phyloP scores from a whole-genome alignment of 2,797 vertebrate genomes.

The Poeciliopsis infans region DNA sequence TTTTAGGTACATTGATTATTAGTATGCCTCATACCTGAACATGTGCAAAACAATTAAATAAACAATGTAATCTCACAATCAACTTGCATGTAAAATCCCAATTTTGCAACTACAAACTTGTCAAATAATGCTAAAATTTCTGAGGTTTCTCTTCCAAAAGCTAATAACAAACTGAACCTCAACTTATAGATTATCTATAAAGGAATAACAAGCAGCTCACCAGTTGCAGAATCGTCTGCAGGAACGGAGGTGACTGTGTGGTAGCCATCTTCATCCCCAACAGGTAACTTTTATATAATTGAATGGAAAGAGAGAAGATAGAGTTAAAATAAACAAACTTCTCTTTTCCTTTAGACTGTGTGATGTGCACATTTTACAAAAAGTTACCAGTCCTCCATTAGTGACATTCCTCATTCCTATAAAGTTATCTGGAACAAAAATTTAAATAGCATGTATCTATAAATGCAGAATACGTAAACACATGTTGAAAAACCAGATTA shows the following conservation, averaged over 20 bases:
- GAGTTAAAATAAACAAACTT: background rate
- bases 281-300: conserved; percentile 6
- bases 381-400: background rate
- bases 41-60: background rate
- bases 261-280: background rate
- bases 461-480: background rate
- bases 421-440: background rate
- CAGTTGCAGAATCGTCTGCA: conserved; percentile 4
- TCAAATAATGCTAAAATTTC: background rate
- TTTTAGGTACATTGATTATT: background rate
- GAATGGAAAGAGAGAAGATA: background rate
- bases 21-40: background rate
- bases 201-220: conserved; percentile 17
- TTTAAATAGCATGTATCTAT: background rate
- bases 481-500: background rate
- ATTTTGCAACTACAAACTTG: background rate
- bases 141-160: background rate
- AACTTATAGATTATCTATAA: background rate
- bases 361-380: background rate
- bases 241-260: background rate
- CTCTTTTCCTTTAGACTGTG: background rate
- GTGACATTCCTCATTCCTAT: background rate
- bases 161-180: background rate
- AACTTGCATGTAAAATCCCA: background rate
- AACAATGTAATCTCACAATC: background rate